phyloP scores from a whole-genome alignment of 2,113 vertebrate genomes.

The Mugil cephalus region DNA sequence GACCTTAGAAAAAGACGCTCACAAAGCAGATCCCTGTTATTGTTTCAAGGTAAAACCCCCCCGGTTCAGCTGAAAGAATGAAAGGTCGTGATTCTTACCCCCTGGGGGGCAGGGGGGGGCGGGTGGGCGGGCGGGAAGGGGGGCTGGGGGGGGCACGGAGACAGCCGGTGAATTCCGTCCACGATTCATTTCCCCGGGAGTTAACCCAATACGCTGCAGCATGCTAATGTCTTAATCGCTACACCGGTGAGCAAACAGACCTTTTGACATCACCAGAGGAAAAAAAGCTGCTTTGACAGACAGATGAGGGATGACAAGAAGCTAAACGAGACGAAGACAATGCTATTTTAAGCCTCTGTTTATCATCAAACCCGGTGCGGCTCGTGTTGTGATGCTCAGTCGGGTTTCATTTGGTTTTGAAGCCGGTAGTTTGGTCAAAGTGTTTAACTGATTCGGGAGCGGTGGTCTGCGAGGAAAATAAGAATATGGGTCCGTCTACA shows the following conservation, averaged over 20 bases:
- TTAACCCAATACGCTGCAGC: slow-evolving; percentile 26
- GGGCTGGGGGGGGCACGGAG: slow-evolving; percentile 31
- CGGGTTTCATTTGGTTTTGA: too few relatives aligned
- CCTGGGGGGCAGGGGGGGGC: too few relatives aligned
- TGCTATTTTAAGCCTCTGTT: neutral
- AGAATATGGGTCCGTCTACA: too few relatives aligned
- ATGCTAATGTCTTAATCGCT: slow-evolving; percentile 46
- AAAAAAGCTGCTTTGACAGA: slow-evolving; percentile 40
- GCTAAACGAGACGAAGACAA: neutral
- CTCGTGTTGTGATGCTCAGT: neutral
- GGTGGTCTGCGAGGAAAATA: too few relatives aligned
- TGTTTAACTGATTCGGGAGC: too few relatives aligned
- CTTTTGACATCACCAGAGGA: slow-evolving; percentile 38
- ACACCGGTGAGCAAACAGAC: slow-evolving; percentile 13
- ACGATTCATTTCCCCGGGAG: slow-evolving; percentile 41
- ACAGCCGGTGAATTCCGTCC: slow-evolving; percentile 46
- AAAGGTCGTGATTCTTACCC: slow-evolving; percentile 59
- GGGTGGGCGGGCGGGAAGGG: too few relatives aligned
- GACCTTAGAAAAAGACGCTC: slow-evolving; percentile 61
- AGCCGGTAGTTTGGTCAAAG: too few relatives aligned
- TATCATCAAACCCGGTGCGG: neutral
- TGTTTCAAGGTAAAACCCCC: slow-evolving; percentile 57
- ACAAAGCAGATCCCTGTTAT: slow-evolving; percentile 34
- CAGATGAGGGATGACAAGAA: neutral
- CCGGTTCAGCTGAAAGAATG: slow-evolving; percentile 41